A percentile compares a stretch with the other conserved stretches of the same genome.
Conservation (phyloP, 2,113 vertebrate species). For the Cynoglossus semilaevis region DNA sequence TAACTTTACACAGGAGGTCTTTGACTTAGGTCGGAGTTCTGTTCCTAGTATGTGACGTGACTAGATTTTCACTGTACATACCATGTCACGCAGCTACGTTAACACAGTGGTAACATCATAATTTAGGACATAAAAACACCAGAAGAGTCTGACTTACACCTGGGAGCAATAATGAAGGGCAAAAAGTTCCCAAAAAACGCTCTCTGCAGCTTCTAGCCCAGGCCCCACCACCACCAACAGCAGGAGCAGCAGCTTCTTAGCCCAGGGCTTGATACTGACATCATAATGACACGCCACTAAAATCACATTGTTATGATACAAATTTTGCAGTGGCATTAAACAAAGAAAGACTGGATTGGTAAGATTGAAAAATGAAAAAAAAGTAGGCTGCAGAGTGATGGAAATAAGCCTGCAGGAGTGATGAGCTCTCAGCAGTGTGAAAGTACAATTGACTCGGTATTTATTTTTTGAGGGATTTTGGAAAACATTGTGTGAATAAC, state of each 20-base stretch:
- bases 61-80: no score
- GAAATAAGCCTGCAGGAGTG: constrained; percentile 23
- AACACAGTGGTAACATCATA: no score
- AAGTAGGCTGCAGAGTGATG: neutral
- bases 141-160: no score
- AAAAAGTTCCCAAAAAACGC: no score
- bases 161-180: no score
- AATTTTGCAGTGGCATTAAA: constrained; percentile 25
- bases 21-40: no score
- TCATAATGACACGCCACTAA: constrained; percentile 32
- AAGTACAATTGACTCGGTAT: constrained; percentile 39
- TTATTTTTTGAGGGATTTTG: constrained; percentile 33
- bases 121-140: no score
- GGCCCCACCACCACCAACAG: constrained; percentile 1
- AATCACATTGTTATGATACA: constrained; percentile 33
- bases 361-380: constrained; percentile 1
- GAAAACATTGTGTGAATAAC: constrained; percentile 33
- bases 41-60: no score
- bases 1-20: no score
- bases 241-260: neutral
- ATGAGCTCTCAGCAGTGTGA: constrained; percentile 14
- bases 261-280: constrained; percentile 21
- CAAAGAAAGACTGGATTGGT: constrained; percentile 19
- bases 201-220: neutral
- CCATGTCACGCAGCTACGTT: no score